These are phyloP conservation scores for Actenoides hombroni DNA, from an alignment of 2,113 vertebrate species.

Conservation along the genomic window DNA sequence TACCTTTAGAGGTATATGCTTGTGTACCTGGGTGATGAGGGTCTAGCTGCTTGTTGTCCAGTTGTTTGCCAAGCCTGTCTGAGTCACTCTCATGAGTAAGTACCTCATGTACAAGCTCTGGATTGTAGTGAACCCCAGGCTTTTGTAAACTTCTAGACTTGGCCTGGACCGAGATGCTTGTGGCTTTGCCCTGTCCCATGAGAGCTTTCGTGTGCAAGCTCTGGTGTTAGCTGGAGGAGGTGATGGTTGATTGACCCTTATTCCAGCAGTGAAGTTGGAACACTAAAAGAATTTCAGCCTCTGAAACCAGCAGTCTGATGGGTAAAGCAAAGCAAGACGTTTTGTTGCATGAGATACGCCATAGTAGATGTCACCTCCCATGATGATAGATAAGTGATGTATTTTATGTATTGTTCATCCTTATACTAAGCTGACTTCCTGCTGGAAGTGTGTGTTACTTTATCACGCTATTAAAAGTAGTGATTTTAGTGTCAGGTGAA, in stretches of 20 bases:
- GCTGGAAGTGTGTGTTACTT: not conserved
- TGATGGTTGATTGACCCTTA: not conserved
- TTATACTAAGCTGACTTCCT: not conserved
- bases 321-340: not conserved
- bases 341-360: not conserved
- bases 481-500: not conserved
- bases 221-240: not conserved
- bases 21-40: not conserved
- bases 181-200: fast-evolving
- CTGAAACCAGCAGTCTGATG: not conserved
- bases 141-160: not conserved
- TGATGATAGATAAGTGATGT: not conserved
- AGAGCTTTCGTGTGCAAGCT: not conserved
- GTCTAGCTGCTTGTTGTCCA: not conserved
- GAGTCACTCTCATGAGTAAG: not conserved
- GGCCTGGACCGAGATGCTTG: not conserved
- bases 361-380: not conserved
- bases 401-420: too few relatives aligned
- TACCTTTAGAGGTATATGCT: not conserved
- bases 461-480: not conserved
- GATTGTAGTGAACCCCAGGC: not conserved
- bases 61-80: not conserved
- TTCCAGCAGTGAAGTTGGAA: not conserved
- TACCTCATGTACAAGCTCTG: not conserved
- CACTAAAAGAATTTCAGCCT: not conserved